phyloP scores from a whole-genome alignment of 2,113 vertebrate species.

The Trichomycterus rosablanca region DNA sequence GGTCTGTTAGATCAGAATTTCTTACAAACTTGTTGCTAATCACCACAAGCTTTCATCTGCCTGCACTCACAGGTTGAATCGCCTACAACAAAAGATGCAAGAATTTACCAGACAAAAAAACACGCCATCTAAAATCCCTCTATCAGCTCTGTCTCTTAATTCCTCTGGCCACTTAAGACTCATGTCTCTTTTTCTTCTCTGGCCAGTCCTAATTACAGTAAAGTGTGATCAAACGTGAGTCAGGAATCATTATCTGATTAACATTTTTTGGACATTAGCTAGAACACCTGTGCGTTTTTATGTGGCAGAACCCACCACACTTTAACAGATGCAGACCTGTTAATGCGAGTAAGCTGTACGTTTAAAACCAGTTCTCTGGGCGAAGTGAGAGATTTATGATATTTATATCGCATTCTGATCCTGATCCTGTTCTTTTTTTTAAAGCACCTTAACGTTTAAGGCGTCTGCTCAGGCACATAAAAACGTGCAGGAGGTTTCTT shows the following conservation, averaged over 20 bases:
- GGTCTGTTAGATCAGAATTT: constrained; percentile 33
- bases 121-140: neutral
- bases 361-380: constrained; percentile 31
- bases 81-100: constrained; percentile 35
- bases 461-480: constrained; percentile 20
- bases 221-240: constrained; percentile 30
- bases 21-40: constrained; percentile 19
- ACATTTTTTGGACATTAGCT: constrained; percentile 46
- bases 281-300: constrained; percentile 50
- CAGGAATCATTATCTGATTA: constrained; percentile 29
- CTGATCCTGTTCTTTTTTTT: too few species aligned
- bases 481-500: constrained; percentile 28
- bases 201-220: constrained; percentile 30
- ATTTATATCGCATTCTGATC: constrained; percentile 7
- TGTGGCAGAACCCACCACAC: constrained; percentile 31
- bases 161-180: neutral
- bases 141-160: neutral
- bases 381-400: constrained; percentile 22
- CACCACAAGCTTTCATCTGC: constrained; percentile 19
- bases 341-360: constrained; percentile 9
- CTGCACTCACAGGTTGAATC: constrained; percentile 32
- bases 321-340: constrained; percentile 4
- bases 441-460: too few species aligned
- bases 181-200: constrained; percentile 13
- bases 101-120: constrained; percentile 28